Conservation (phyloP, 2,113 vertebrate genomes). For the Pterocles gutturalis region DNA sequence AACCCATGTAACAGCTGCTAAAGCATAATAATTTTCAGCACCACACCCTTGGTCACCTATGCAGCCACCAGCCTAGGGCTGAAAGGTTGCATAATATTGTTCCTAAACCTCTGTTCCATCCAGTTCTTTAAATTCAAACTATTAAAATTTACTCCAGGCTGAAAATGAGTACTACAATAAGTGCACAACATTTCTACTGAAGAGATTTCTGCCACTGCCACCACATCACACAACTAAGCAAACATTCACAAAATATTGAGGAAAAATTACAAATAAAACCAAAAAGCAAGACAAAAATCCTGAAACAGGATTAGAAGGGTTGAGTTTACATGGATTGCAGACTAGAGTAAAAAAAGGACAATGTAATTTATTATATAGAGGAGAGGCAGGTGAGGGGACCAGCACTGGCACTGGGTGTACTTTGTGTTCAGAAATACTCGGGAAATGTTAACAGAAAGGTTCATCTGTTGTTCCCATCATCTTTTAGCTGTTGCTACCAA, state of each 20-base stretch:
- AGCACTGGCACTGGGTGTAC: not conserved
- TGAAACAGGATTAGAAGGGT: not conserved
- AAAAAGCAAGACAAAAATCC: not conserved
- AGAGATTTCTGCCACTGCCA: not conserved
- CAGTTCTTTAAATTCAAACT: not conserved
- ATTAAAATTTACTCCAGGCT: not conserved
- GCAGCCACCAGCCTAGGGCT: not conserved
- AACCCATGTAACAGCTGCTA: not conserved
- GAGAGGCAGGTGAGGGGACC: not conserved
- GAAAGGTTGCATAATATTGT: not conserved
- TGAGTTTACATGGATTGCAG: not conserved
- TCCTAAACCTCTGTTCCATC: not conserved
- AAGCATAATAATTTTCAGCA: not conserved
- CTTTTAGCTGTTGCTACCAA: constrained; percentile 62
- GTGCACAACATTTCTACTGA: not conserved
- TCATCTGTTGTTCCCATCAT: constrained; percentile 37
- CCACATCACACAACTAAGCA: not conserved
- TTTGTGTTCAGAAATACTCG: constrained; percentile 33
- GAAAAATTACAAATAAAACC: not conserved
- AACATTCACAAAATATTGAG: not conserved
- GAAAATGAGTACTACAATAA: not conserved
- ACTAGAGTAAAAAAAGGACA: not conserved
- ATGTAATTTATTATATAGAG: not conserved
- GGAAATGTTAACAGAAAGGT: constrained; percentile 12
- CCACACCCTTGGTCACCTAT: not conserved